These are phyloP conservation scores for Drosophila subpulchrella DNA, from an alignment of 1,140 invertebrate genomes.

Conservation along the genomic window DNA sequence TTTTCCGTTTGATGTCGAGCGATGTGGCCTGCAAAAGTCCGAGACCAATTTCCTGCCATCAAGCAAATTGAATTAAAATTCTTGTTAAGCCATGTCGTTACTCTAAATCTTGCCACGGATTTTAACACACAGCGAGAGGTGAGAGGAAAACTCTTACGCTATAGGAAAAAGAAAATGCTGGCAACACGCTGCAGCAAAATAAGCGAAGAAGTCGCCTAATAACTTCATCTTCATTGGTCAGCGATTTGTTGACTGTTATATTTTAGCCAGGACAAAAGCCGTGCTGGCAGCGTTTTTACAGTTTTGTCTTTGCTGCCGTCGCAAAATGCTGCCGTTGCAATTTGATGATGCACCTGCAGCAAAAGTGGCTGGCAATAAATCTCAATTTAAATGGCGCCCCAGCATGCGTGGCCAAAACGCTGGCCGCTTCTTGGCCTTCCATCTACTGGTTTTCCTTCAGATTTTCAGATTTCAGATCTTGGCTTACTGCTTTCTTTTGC, in stretches of 20 bases:
- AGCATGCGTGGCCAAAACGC: conserved; percentile 83
- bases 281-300: conserved; percentile 64
- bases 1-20: conserved; percentile 16
- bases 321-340: conserved; percentile 50
- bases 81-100: conserved; percentile 43
- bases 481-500: conserved; percentile 53
- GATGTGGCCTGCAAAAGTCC: conserved; percentile 2
- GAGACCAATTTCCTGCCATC: conserved; percentile 47
- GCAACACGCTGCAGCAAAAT: conserved; percentile 39
- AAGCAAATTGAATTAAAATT: conserved; percentile 48
- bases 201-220: conserved; percentile 59
- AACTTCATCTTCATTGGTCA: conserved; percentile 73
- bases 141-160: conserved; percentile 12
- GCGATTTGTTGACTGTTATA: conserved; percentile 73
- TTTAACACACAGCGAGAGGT: conserved; percentile 3
- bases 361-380: conserved; percentile 78
- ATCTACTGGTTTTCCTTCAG: conserved; percentile 73
- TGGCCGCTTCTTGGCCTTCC: conserved; percentile 46
- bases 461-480: conserved; percentile 35
- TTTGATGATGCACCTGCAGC: conserved; percentile 64
- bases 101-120: conserved; percentile 44
- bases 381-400: conserved; percentile 84
- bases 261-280: conserved; percentile 65
- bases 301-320: conserved; percentile 60
- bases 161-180: conserved; percentile 12